Conservation (phyloP, 2,113 vertebrate species). For the Todiramphus saurophagus region DNA sequence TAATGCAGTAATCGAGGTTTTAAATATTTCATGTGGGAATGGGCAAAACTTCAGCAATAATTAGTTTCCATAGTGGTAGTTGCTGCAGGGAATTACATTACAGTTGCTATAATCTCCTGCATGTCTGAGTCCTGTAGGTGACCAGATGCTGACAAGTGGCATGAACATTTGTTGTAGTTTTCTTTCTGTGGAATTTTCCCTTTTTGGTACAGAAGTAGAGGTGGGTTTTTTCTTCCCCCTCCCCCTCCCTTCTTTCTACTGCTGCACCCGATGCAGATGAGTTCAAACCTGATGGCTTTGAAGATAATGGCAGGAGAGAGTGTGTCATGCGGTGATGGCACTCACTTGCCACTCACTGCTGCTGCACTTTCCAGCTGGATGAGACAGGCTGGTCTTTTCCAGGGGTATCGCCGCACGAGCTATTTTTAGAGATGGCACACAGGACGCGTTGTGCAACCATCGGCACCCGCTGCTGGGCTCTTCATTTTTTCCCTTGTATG, state of each 20-base stretch:
- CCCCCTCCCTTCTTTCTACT: neutral
- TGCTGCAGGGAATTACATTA: slow-evolving; percentile 31
- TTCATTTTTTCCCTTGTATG: slow-evolving; percentile 59
- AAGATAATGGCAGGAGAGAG: slow-evolving; percentile 25
- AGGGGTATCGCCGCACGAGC: neutral
- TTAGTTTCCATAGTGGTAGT: neutral
- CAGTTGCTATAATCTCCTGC: slow-evolving; percentile 7
- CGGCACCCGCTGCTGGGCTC: neutral
- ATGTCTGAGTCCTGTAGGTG: slow-evolving; percentile 9
- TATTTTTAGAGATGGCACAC: slow-evolving; percentile 45
- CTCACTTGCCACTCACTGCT: neutral
- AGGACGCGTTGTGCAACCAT: neutral
- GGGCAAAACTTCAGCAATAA: slow-evolving; percentile 29
- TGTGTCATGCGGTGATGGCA: neutral
- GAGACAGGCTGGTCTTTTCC: neutral
- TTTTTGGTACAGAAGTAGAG: neutral
- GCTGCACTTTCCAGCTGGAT: neutral
- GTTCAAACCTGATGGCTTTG: slow-evolving; percentile 11
- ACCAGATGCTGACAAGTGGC: slow-evolving; percentile 7
- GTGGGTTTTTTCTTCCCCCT: neutral
- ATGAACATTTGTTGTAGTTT: neutral
- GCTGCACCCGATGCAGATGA: neutral
- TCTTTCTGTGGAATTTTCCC: slow-evolving; percentile 23
- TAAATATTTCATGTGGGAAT: slow-evolving; percentile 48
- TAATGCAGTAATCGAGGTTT: slow-evolving; percentile 55